Percentiles rank a stretch among this genome's conserved stretches.
Evolutionary conservation across 1,140 invertebrate species (phyloP).

Genomic region (Eufriesea mexicana): DNA sequence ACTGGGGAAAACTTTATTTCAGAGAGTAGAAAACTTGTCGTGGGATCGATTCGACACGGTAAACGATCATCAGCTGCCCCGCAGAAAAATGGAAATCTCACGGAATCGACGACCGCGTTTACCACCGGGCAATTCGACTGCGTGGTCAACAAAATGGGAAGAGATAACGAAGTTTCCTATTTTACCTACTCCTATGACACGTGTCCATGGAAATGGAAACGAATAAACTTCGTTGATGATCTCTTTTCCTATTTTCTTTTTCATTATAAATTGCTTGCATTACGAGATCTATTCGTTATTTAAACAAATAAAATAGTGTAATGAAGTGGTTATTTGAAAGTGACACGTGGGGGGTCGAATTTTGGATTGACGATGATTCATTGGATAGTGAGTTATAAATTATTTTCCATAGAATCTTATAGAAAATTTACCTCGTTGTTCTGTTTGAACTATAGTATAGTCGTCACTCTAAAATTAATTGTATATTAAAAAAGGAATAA

Average conservation of each 20-base stretch:
- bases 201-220: too few relatives aligned
- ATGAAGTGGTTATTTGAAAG: background rate
- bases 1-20: constrained; percentile 23
- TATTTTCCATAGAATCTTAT: too few relatives aligned
- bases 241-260: background rate
- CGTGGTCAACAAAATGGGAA: background rate
- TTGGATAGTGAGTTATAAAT: too few relatives aligned
- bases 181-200: background rate
- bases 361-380: too few relatives aligned
- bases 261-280: background rate
- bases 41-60: constrained; percentile 34
- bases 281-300: background rate
- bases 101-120: background rate
- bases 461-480: too few relatives aligned
- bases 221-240: background rate
- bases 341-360: too few relatives aligned
- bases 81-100: background rate
- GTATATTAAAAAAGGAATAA: too few relatives aligned
- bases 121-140: background rate
- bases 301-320: background rate
- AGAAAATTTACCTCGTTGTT: too few relatives aligned
- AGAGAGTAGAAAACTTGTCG: constrained; percentile 44
- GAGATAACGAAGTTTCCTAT: background rate
- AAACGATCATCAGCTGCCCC: constrained; percentile 23
- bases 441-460: too few relatives aligned